phyloP scores from a whole-genome alignment of 1,140 invertebrate genomes.

The Heliothis subflexa region DNA sequence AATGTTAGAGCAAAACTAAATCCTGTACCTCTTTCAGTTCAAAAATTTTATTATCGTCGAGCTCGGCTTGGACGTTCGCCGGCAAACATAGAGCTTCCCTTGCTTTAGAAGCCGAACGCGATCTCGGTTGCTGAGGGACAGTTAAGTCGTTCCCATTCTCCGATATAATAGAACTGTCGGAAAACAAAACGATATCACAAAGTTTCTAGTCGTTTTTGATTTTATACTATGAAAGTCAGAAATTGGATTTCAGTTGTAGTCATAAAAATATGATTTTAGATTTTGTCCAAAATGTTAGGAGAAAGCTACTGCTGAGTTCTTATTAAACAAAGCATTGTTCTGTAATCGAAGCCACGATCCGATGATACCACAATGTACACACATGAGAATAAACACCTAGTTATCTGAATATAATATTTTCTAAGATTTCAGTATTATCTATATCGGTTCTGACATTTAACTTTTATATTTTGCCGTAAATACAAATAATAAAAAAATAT shows the following conservation, averaged over 20 bases:
- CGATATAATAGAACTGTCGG: constrained; percentile 57
- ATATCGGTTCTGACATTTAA: no score
- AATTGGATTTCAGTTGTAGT: not conserved
- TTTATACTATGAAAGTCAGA: not conserved
- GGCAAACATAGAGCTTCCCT: constrained; percentile 73
- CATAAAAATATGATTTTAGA: not conserved
- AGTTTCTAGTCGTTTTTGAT: not conserved
- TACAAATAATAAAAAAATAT: no score
- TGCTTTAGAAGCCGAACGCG: constrained; percentile 70
- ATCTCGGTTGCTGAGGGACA: constrained; percentile 60
- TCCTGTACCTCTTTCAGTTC: constrained; percentile 86
- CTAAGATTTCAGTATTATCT: no score
- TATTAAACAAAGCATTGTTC: no score
- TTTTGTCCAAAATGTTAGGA: not conserved
- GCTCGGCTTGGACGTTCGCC: constrained; percentile 81
- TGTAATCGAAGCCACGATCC: no score
- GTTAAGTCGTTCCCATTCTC: constrained; percentile 58
- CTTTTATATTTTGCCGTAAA: no score
- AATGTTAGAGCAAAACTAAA: not conserved
- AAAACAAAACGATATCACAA: constrained; percentile 36
- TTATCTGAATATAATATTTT: no score
- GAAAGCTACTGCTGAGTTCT: no score
- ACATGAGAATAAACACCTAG: no score
- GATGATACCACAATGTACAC: no score
- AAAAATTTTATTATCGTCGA: constrained; percentile 87